Base-by-base conservation (phyloP, 2,113 vertebrate genomes). In the Natator depressus region DNA sequence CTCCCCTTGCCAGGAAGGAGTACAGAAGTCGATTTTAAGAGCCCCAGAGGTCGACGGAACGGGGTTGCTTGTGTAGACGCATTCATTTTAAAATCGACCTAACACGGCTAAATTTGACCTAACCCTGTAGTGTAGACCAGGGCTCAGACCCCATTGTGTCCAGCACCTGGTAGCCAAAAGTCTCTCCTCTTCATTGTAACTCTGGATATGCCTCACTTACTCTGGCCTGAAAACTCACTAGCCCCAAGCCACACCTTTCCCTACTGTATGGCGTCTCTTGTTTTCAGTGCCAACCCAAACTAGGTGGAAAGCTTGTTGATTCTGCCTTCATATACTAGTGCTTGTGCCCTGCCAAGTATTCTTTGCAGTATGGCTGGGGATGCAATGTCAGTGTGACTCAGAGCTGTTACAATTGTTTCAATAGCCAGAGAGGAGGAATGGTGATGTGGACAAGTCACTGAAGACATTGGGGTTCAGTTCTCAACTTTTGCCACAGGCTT, bases 201-300 rank as follows among this genome's bases (percentile, higher is more conserved):
- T 75, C n/a, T 46, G n/a, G 19, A 11, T 46, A 75, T 75, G 22
- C 38, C 14, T 20, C 38, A 42, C 72, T 42, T 75, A 75, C 22
- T 38, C 35, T 75, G 69, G 69, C 69, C 47, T 93, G 31, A 72
- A 86, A 82, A 92, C 24, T 31, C 19, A 62, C 24, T 8, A 16
- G 8, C 46, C 51, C 29, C 85, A 93, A 76, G 20, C 16, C 81
- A 2, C 17, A 13, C 5, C 9, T 84, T 42, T 47, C 29, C 20
- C 29, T 55, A 59, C 59, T 69, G 47, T 8, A 0, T 0, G 53
- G 5, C 1, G 55, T 57, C 25, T 57, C 10, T 3, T 80, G 29
- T 69, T 91, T 92, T 46, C 80, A 0, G 3, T 19, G 50, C 38
- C 59, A 94, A 93, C 42, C 1, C 0, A 49, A 54, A 7, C 2